phyloP scores from a whole-genome alignment of 2,888 invertebrate genomes.

The Philaethria dido region DNA sequence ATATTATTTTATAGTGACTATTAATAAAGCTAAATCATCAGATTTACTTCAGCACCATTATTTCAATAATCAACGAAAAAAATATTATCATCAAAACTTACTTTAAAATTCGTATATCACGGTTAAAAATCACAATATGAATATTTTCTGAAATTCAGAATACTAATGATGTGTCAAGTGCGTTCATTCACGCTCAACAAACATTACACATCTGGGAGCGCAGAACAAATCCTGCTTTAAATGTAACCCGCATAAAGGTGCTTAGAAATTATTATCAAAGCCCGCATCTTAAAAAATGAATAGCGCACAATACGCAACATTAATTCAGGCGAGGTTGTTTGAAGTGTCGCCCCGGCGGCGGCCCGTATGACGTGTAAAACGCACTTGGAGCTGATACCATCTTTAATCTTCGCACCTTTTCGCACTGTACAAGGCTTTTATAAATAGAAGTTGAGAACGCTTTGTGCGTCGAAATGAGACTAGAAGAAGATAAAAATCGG shows the following conservation, averaged over 20 bases:
- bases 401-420: conserved; percentile 83
- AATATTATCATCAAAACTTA: not conserved
- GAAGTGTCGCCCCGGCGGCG: conserved; percentile 51
- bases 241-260: conserved; percentile 30
- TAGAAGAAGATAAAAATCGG: conserved; percentile 74
- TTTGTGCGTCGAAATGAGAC: conserved; percentile 80
- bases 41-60: too few relatives aligned
- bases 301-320: conserved; percentile 55
- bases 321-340: conserved; percentile 54
- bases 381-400: conserved; percentile 76
- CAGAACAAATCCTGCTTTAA: conserved; percentile 23
- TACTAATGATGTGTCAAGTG: conserved; percentile 10
- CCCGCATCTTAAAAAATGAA: conserved; percentile 51
- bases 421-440: conserved; percentile 69
- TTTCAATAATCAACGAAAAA: not conserved
- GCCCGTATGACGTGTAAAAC: conserved; percentile 64
- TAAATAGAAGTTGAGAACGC: conserved; percentile 72
- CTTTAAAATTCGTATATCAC: too few relatives aligned
- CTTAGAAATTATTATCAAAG: conserved; percentile 40
- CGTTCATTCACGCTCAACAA: not conserved
- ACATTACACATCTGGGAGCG: conserved; percentile 1
- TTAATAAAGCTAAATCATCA: too few relatives aligned
- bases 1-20: not conserved
- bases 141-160: not conserved
- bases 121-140: not conserved